Percentiles rank a stretch among this genome's conserved stretches.
Conservation (phyloP, 2,888 invertebrate genomes). For the Andrena chrysosceles region DNA sequence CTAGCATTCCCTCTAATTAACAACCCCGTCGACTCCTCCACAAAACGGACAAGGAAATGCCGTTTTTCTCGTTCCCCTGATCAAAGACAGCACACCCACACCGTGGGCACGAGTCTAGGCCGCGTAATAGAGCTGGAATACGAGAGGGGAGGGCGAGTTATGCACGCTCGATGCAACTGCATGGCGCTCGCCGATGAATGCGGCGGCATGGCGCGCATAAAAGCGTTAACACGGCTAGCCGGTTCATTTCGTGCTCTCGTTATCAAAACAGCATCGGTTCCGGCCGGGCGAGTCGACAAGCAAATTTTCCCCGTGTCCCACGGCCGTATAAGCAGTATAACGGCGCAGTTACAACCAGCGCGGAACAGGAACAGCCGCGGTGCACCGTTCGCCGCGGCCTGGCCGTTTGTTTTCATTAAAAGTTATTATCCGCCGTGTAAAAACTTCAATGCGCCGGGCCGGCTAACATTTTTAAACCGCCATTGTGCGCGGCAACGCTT, state of each 20-base stretch:
- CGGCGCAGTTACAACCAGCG: constrained; percentile 44
- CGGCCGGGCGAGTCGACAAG: constrained; percentile 30
- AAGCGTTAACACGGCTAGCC: constrained; percentile 28
- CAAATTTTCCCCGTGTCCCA: constrained; percentile 42
- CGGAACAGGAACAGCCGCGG: constrained; percentile 42
- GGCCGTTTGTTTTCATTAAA: constrained; percentile 72
- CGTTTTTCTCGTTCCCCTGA: not conserved
- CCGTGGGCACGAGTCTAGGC: not conserved
- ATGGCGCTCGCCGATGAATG: constrained; percentile 29
- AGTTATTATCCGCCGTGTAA: constrained; percentile 68
- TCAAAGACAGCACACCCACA: not conserved
- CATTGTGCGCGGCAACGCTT: constrained; percentile 59
- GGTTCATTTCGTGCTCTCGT: constrained; percentile 52
- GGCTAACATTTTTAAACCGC: constrained; percentile 63
- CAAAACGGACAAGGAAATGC: not conserved
- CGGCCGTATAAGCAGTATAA: constrained; percentile 4
- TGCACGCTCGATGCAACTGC: not conserved
- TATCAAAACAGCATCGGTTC: constrained; percentile 55
- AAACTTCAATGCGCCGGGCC: constrained; percentile 61
- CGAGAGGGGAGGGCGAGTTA: not conserved
- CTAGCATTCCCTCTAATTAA: no score
- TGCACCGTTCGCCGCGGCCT: constrained; percentile 1
- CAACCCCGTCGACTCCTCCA: no score
- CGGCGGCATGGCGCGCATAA: constrained; percentile 17
- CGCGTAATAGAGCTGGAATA: not conserved